A percentile compares a stretch with the other conserved stretches of the same genome.
These are phyloP conservation scores for Pogonomyrmex californicus DNA, from an alignment of 1,140 invertebrate genomes.

Conservation along the genomic window DNA sequence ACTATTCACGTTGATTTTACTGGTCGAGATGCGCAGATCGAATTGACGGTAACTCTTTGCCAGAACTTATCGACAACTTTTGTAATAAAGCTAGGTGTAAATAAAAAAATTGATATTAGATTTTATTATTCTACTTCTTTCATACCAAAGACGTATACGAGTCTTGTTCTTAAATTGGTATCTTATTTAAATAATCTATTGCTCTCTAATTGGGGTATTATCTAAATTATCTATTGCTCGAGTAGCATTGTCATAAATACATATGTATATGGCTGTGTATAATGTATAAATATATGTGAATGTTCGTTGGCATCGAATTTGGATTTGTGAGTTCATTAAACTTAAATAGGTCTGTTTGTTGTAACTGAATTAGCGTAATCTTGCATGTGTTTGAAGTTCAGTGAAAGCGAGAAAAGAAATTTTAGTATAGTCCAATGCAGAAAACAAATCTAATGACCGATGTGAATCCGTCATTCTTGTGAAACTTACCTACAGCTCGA, in stretches of 20 bases:
- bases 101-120: not conserved
- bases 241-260: too few species aligned
- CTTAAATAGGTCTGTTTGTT: too few species aligned
- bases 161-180: not conserved
- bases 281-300: not conserved
- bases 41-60: conserved; percentile 38
- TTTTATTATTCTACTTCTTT: not conserved
- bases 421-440: too few species aligned
- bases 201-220: not conserved
- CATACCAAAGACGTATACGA: not conserved
- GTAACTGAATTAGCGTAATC: too few species aligned
- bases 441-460: not conserved
- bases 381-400: too few species aligned
- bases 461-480: too few species aligned
- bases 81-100: not conserved
- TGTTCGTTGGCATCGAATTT: not conserved
- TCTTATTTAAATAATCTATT: not conserved
- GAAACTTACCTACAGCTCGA: not conserved
- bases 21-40: not conserved
- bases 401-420: too few species aligned
- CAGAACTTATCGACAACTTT: conserved; percentile 35
- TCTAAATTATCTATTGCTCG: not conserved
- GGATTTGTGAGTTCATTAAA: not conserved
- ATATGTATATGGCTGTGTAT: not conserved
- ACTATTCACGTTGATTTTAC: conserved; percentile 19